A percentile compares a stretch with the other conserved stretches of the same genome.
phyloP scores from a whole-genome alignment of 2,113 vertebrate genomes.

The Ciconia boyciana region DNA sequence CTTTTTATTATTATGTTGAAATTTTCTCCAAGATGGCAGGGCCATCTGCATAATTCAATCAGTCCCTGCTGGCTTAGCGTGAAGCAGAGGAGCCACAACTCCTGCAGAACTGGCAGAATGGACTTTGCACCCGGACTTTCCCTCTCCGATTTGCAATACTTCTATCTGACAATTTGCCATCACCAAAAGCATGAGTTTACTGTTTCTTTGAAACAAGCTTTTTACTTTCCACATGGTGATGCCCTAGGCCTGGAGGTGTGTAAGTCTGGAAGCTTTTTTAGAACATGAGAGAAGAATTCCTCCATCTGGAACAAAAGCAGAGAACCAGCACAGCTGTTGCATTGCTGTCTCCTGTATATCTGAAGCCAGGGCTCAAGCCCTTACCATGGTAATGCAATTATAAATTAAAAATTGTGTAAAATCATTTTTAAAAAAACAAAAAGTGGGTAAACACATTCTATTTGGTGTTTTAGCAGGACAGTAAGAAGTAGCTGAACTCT shows the following conservation, averaged over 20 bases:
- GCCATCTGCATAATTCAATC: background rate
- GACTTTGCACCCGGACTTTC: background rate
- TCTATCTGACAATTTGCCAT: background rate
- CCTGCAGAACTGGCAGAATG: background rate
- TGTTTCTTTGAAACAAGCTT: background rate
- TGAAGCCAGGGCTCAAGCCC: background rate
- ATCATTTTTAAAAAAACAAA: background rate
- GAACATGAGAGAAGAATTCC: background rate
- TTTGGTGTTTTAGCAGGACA: background rate
- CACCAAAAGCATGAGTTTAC: background rate
- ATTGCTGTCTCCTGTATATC: background rate
- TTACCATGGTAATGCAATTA: background rate
- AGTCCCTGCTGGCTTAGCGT: background rate
- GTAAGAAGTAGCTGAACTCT: background rate
- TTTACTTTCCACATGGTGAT: background rate
- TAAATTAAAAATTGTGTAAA: background rate
- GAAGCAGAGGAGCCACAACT: background rate
- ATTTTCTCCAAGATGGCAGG: background rate
- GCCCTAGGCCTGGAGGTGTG: background rate
- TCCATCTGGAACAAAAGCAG: background rate
- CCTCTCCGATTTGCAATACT: background rate
- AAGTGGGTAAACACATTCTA: background rate
- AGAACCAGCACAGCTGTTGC: background rate
- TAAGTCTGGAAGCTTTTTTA: background rate
- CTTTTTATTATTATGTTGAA: background rate